Evolutionary conservation across 2,888 invertebrate species (phyloP), one percentile per base, ranked within the genome.

Genomic region (Apodemia duryi): DNA sequence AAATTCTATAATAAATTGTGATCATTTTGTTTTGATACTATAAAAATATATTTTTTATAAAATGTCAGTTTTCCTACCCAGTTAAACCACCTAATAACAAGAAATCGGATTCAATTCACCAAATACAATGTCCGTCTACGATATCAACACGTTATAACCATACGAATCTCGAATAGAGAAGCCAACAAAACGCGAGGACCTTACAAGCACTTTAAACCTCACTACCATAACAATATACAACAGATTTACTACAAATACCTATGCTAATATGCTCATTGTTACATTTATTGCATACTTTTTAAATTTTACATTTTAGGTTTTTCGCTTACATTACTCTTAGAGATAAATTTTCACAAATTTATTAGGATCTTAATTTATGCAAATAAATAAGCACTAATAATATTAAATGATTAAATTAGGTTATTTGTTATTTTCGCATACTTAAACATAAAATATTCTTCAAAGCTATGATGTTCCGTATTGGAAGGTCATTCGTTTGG

Each of bases 121-220:
- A 35, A 21, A 60, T 60, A 51, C 57, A 32, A 35, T 13, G 32
- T 60, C 57, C 57, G 6, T 35, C 57, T 60, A 57, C 57, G 29
- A 35, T 60, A 11, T 35, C 57, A 60, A 32, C 32, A 35, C 57
- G 32, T 35, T 60, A 60, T 60, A 51, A 51, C 51, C 35, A 7
- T 35, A 60, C 60, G n/a, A 57, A 35, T 57, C 57, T 57, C 57
- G 35, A 13, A 57, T 6, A 57, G 54, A 57, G 54, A 57, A 57
- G 57, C 57, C 57, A 57, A 57, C 57, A 35, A 57, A 57, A 35
- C 35, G 57, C 57, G 13, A 57, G 35, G 35, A 57, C 57, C 57
- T 57, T 13, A 35, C 57, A 57, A 57, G 57, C 13, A 35, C 57
- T 57, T 57, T 7, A 35, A 46, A 57, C 35, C 57, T 57, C 32